These are phyloP conservation scores for Bilobella aurantiaca DNA, from an alignment of 1,140 invertebrate species.

Conservation along the genomic window DNA sequence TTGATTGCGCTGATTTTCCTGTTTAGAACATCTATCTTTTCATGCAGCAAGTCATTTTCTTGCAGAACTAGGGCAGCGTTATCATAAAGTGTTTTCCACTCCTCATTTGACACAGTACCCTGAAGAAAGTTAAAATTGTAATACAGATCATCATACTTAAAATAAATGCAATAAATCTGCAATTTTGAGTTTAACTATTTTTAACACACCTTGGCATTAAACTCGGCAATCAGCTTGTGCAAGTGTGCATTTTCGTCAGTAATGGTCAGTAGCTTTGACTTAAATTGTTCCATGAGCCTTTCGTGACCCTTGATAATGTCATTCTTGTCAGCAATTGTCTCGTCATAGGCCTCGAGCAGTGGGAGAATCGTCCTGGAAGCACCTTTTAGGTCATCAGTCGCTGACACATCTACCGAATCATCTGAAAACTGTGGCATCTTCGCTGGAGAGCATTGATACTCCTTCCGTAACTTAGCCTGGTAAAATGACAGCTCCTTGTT, in stretches of 20 bases:
- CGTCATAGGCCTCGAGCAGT: conserved; percentile 55
- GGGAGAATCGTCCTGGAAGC: conserved; percentile 44
- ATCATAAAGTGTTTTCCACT: conserved; percentile 40
- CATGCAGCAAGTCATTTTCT: conserved; percentile 40
- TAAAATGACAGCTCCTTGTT: conserved; percentile 56
- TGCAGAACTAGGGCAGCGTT: conserved; percentile 45
- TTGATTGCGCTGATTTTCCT: conserved; percentile 52
- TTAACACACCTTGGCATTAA: conserved; percentile 45
- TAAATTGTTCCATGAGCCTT: conserved; percentile 50
- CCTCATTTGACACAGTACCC: conserved; percentile 39
- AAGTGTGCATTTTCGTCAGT: conserved; percentile 53
- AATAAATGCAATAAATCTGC: no score
- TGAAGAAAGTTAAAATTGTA: conserved; percentile 36
- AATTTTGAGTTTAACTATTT: no score
- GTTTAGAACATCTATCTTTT: conserved; percentile 44
- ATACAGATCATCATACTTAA: no score
- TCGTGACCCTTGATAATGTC: conserved; percentile 52
- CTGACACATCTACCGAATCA: conserved; percentile 28
- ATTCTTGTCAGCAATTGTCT: conserved; percentile 54
- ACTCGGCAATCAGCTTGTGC: conserved; percentile 46
- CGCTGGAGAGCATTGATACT: not conserved
- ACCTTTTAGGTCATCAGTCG: conserved; percentile 39
- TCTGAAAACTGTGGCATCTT: conserved; percentile 16
- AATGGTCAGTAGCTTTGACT: conserved; percentile 49
- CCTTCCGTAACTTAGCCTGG: conserved; percentile 49